Evolutionary conservation across 1,140 invertebrate species (phyloP).

Genomic region (Drosophila truncata): DNA sequence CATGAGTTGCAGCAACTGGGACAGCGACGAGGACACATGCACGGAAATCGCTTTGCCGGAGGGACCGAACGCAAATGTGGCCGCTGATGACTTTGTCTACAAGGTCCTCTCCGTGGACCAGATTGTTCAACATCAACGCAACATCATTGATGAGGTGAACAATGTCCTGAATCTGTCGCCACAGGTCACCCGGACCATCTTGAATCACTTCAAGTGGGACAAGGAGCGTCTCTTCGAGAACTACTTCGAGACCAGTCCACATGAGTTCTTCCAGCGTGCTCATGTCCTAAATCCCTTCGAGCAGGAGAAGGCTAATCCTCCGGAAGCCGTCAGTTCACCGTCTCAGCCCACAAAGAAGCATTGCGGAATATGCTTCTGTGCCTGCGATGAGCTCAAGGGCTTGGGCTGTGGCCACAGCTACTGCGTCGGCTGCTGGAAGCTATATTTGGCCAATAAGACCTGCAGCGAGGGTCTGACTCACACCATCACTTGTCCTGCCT

Average conservation of each 20-base stretch:
- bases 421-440: slow-evolving; percentile 97
- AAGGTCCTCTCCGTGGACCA: slow-evolving; percentile 97
- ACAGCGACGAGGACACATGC: slow-evolving; percentile 92
- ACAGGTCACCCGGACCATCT: slow-evolving; percentile 95
- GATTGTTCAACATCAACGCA: slow-evolving; percentile 98
- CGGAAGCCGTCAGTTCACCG: background rate
- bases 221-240: slow-evolving; percentile 99
- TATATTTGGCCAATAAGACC: slow-evolving; percentile 99
- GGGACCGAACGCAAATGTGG: slow-evolving; percentile 88
- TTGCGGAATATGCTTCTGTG: slow-evolving; percentile 85
- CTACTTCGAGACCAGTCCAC: slow-evolving; percentile 97
- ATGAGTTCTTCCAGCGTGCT: slow-evolving; percentile 96
- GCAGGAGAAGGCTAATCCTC: background rate
- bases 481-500: slow-evolving; percentile 97
- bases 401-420: slow-evolving; percentile 98
- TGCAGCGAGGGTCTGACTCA: slow-evolving; percentile 98
- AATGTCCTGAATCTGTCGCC: slow-evolving; percentile 94
- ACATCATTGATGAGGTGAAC: slow-evolving; percentile 98
- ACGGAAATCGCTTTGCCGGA: slow-evolving; percentile 93
- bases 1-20: slow-evolving; percentile 94
- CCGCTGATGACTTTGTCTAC: slow-evolving; percentile 95
- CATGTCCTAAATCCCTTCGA: slow-evolving; percentile 95
- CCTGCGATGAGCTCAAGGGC: slow-evolving; percentile 95
- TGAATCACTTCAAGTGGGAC: slow-evolving; percentile 99
- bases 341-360: slow-evolving; percentile 86